Evolutionary conservation across 1,140 invertebrate genomes (phyloP).

Genomic region (Leguminivora glycinivorella): DNA sequence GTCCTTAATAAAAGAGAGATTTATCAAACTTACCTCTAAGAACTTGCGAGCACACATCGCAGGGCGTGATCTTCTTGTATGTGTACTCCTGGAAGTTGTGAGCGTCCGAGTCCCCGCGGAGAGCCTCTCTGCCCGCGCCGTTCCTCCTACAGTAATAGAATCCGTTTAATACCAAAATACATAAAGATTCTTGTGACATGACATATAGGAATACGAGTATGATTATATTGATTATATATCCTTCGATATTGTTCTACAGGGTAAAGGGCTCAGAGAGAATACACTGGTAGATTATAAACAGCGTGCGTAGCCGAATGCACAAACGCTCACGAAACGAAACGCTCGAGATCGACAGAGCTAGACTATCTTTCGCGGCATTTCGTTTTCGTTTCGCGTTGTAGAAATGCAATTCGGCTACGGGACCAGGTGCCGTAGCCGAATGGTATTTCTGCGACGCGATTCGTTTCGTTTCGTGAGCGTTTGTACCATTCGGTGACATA

Average conservation of each 20-base stretch:
- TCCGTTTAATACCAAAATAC: conserved; percentile 11
- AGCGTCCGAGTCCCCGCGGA: conserved; percentile 82
- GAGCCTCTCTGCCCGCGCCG: conserved; percentile 81
- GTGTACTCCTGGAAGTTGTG: conserved; percentile 96
- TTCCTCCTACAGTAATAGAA: conserved; percentile 84
- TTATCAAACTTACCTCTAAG: conserved; percentile 84
- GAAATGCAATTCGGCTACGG: no score
- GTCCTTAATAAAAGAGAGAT: no score
- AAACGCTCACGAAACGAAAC: no score
- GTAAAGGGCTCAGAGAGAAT: background rate
- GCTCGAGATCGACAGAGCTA: no score
- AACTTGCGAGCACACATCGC: conserved; percentile 95
- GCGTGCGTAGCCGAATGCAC: no score
- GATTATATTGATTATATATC: background rate
- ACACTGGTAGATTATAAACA: background rate
- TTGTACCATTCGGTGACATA: no score
- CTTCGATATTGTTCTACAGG: background rate
- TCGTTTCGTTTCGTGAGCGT: no score
- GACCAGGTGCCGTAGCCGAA: no score
- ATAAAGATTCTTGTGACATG: background rate
- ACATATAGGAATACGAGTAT: background rate
- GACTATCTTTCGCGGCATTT: no score
- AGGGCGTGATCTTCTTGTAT: conserved; percentile 96
- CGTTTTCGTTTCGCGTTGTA: no score
- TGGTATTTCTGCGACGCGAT: no score